Conservation (phyloP, 2,113 vertebrate genomes). For the Xiphophorus maculatus region DNA sequence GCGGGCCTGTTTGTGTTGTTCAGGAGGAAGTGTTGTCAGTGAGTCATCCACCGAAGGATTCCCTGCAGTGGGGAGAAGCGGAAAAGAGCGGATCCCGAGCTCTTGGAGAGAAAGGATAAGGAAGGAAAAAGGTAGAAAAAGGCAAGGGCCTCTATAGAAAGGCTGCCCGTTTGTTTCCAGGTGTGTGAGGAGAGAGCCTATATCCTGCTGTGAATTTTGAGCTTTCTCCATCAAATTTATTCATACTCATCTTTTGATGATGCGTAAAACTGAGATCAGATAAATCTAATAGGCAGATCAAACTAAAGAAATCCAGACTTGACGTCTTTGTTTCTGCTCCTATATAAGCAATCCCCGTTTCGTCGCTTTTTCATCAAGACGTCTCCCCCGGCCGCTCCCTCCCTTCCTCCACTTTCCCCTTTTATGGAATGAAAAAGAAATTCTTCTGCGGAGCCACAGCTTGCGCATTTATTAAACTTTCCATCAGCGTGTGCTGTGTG, state of each 20-base stretch:
- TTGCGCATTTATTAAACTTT: constrained; percentile 45
- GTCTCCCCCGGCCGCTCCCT: not conserved
- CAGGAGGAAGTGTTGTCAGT: constrained; percentile 80
- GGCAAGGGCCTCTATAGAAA: constrained; percentile 26
- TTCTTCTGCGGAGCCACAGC: constrained; percentile 13
- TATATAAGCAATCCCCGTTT: constrained; percentile 48
- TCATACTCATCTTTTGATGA: not conserved
- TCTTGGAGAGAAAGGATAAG: constrained; percentile 23
- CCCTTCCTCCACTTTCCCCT: not conserved
- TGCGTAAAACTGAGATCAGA: constrained; percentile 11
- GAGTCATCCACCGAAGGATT: constrained; percentile 86
- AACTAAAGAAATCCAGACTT: constrained; percentile 12
- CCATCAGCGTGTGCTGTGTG: constrained; percentile 50
- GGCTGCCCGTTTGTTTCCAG: constrained; percentile 11
- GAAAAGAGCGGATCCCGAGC: constrained; percentile 67
- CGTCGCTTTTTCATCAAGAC: constrained; percentile 13
- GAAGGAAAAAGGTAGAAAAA: constrained; percentile 15
- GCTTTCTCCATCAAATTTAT: too few relatives aligned
- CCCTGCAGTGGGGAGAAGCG: constrained; percentile 80
- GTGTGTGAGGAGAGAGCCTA: not conserved
- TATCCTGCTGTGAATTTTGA: not conserved
- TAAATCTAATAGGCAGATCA: constrained; percentile 39
- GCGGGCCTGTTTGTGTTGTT: constrained; percentile 76
- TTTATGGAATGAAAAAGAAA: not conserved
- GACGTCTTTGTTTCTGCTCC: constrained; percentile 26